Evolutionary conservation across 1,140 invertebrate species (phyloP).

Genomic region (Oryctes rhinoceros): DNA sequence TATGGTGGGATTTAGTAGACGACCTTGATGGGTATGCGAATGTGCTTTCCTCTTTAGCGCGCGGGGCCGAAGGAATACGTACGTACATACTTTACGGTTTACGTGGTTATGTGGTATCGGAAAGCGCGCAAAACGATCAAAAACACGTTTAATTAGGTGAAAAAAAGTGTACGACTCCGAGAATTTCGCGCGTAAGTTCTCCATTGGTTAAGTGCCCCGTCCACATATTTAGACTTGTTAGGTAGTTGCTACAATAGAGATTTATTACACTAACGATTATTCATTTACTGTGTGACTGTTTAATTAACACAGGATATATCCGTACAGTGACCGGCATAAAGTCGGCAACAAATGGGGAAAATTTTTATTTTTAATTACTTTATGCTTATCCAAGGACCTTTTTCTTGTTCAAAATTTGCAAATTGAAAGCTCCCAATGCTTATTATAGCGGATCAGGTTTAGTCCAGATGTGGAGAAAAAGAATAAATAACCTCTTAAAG

Average conservation of each 20-base stretch:
- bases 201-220: background rate
- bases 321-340: too few relatives aligned
- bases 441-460: too few relatives aligned
- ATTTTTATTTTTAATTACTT: too few relatives aligned
- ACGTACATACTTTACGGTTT: background rate
- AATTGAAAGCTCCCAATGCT: too few relatives aligned
- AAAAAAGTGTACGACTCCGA: background rate
- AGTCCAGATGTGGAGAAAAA: too few relatives aligned
- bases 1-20: constrained; percentile 12
- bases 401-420: too few relatives aligned
- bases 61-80: background rate
- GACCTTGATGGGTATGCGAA: constrained; percentile 32
- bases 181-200: constrained; percentile 27
- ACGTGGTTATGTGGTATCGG: background rate
- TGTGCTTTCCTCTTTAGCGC: background rate
- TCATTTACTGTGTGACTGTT: too few relatives aligned
- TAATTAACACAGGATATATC: too few relatives aligned
- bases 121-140: background rate
- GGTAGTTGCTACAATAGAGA: constrained; percentile 12
- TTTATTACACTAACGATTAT: too few relatives aligned
- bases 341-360: too few relatives aligned
- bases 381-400: too few relatives aligned
- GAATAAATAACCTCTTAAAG: too few relatives aligned
- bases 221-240: constrained; percentile 1
- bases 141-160: constrained; percentile 5